A percentile compares a stretch with the other conserved stretches of the same genome.
Conservation (phyloP, 1,140 invertebrate genomes). For the Drosophila nikananu region DNA sequence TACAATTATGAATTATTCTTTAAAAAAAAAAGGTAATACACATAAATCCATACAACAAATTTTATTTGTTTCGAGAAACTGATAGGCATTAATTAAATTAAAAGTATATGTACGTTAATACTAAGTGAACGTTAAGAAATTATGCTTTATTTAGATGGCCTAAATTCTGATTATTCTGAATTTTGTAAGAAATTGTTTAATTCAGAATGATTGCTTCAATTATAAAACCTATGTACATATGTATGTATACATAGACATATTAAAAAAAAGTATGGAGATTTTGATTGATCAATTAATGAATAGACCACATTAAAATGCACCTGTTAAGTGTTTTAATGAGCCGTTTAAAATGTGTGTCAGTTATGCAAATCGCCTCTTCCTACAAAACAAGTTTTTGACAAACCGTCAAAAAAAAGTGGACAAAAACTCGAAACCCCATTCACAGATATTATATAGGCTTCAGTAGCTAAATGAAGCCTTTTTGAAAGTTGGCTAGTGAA, state of each 20-base stretch:
- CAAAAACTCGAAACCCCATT: conserved; percentile 14
- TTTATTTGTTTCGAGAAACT: background rate
- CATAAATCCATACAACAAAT: background rate
- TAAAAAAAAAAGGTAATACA: rapidly evolving
- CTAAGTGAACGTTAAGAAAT: background rate
- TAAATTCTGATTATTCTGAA: background rate
- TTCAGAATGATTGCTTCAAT: background rate
- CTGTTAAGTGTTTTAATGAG: conserved; percentile 6
- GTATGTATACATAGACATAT: no score
- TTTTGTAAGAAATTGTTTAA: background rate
- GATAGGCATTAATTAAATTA: background rate
- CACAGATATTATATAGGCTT: conserved; percentile 35
- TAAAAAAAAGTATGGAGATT: background rate
- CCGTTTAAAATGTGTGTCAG: conserved; percentile 25
- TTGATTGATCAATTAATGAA: conserved; percentile 9
- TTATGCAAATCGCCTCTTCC: conserved; percentile 33
- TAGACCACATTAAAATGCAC: conserved; percentile 5
- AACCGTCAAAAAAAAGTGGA: conserved; percentile 19
- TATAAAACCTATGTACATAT: background rate
- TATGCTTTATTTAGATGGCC: background rate
- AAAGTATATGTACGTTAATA: background rate
- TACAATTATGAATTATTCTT: no score
- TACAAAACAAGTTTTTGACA: conserved; percentile 41
- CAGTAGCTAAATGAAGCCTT: conserved; percentile 25
- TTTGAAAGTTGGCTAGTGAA: conserved; percentile 47